phyloP scores from a whole-genome alignment of 2,797 vertebrate species.

The Helicolenus hilgendorfi region DNA sequence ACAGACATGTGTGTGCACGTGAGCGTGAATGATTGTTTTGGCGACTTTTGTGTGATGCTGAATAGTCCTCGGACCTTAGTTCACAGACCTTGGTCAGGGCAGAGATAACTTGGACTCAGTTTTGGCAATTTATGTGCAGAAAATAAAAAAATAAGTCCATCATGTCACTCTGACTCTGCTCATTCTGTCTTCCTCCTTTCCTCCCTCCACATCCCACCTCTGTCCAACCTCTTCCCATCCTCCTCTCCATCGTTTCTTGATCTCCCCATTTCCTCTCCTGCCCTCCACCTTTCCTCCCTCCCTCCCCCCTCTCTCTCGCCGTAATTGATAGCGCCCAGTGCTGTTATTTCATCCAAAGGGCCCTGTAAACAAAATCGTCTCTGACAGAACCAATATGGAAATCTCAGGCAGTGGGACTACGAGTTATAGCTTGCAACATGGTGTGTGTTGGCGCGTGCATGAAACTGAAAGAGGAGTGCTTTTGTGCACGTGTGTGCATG shows the following conservation, averaged over 20 bases:
- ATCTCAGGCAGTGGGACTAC: constrained; percentile 70
- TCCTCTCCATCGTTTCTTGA: constrained; percentile 17
- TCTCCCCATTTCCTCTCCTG: neutral
- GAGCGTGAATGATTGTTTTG: constrained; percentile 1
- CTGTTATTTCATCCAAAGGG: constrained; percentile 89
- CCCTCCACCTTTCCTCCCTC: neutral
- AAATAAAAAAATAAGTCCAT: constrained; percentile 42
- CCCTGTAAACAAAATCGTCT: constrained; percentile 89
- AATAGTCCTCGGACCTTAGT: constrained; percentile 30
- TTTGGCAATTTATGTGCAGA: constrained; percentile 11
- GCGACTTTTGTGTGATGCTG: neutral
- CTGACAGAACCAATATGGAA: constrained; percentile 90
- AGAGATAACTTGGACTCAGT: constrained; percentile 40
- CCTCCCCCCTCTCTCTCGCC: constrained; percentile 6
- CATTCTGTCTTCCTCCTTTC: neutral
- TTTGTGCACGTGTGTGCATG: constrained; percentile 13
- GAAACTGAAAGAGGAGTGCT: neutral
- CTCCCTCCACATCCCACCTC: neutral
- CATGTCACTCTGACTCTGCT: constrained; percentile 17
- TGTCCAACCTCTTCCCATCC: neutral
- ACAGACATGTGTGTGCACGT: neutral
- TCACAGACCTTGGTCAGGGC: constrained; percentile 34
- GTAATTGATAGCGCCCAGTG: constrained; percentile 81
- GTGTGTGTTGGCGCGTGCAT: neutral
- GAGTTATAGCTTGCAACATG: constrained; percentile 77